phyloP scores from a whole-genome alignment of 2,888 invertebrate genomes.

The Neuroscelio doddi region DNA sequence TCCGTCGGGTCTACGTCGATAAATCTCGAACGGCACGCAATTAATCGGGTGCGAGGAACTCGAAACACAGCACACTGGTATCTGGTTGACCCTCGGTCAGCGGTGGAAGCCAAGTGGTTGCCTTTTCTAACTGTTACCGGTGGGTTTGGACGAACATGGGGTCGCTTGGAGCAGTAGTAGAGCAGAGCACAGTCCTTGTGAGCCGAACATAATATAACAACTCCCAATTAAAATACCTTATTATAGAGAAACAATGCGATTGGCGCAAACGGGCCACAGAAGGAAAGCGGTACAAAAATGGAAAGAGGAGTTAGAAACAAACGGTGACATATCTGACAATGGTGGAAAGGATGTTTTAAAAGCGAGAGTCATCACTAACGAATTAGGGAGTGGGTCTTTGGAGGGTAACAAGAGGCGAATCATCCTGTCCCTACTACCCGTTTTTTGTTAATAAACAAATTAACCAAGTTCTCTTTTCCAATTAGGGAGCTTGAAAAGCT shows the following conservation, averaged over 20 bases:
- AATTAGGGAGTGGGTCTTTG: slow-evolving; percentile 2
- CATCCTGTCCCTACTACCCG: slow-evolving; percentile 14
- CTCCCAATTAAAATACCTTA: slow-evolving; percentile 70
- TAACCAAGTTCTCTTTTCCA: slow-evolving; percentile 45
- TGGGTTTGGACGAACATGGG: slow-evolving; percentile 4
- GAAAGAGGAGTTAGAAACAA: not conserved
- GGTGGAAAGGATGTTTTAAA: slow-evolving; percentile 10
- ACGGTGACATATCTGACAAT: not conserved
- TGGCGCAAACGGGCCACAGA: slow-evolving; percentile 34
- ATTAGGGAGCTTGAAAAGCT: slow-evolving; percentile 38
- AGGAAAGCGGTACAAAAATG: slow-evolving; percentile 7
- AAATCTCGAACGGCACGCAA: slow-evolving; percentile 64
- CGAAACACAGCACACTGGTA: slow-evolving; percentile 57
- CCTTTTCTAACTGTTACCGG: slow-evolving; percentile 45
- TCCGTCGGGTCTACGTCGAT: slow-evolving; percentile 56
- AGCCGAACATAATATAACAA: slow-evolving; percentile 65
- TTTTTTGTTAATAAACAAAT: slow-evolving; percentile 47
- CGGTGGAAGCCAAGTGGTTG: slow-evolving; percentile 48
- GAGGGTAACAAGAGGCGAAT: slow-evolving; percentile 15
- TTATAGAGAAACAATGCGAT: slow-evolving; percentile 63
- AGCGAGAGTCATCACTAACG: slow-evolving; percentile 46
- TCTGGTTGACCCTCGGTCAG: slow-evolving; percentile 64
- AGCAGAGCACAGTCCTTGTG: slow-evolving; percentile 11
- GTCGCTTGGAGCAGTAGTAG: slow-evolving; percentile 4
- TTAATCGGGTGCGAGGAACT: slow-evolving; percentile 65